A percentile compares a stretch with the other conserved stretches of the same genome.
These are phyloP conservation scores for Caradrina clavipalpis DNA, from an alignment of 2,888 invertebrate species.

Conservation along the genomic window DNA sequence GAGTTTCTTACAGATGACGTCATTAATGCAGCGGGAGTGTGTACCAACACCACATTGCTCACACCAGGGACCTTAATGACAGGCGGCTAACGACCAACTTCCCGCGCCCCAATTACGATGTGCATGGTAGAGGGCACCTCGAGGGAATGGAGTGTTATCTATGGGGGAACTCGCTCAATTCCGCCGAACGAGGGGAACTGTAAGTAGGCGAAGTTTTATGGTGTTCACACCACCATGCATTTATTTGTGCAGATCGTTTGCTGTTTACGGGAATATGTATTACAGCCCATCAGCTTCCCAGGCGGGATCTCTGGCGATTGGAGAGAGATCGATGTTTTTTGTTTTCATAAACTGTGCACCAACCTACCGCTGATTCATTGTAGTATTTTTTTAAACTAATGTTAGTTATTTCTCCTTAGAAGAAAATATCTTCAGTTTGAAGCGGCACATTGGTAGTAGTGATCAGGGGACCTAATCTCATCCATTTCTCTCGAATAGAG, in stretches of 20 bases:
- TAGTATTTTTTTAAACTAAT: neutral
- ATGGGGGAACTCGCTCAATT: constrained; percentile 68
- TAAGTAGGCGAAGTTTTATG: constrained; percentile 51
- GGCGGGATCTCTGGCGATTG: constrained; percentile 11
- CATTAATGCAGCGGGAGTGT: constrained; percentile 37
- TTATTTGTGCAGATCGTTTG: constrained; percentile 58
- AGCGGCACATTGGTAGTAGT: constrained; percentile 21
- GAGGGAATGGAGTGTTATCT: constrained; percentile 67
- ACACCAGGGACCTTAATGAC: constrained; percentile 23
- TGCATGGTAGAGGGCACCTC: constrained; percentile 61
- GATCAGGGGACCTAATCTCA: constrained; percentile 32
- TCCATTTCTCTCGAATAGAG: constrained; percentile 22
- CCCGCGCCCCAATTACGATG: constrained; percentile 50
- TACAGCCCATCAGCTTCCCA: constrained; percentile 34
- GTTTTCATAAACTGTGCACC: neutral
- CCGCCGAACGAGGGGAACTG: constrained; percentile 58
- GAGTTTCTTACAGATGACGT: constrained; percentile 36
- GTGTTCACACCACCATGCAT: constrained; percentile 57
- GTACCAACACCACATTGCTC: constrained; percentile 23
- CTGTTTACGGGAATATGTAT: constrained; percentile 44
- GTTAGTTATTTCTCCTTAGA: neutral
- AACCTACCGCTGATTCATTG: too few species aligned
- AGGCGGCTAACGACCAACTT: constrained; percentile 54
- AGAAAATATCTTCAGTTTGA: constrained; percentile 11
- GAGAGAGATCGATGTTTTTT: constrained; percentile 7